Base-by-base conservation (phyloP, 2,888 invertebrate species). In the Pyrgus malvae region DNA sequence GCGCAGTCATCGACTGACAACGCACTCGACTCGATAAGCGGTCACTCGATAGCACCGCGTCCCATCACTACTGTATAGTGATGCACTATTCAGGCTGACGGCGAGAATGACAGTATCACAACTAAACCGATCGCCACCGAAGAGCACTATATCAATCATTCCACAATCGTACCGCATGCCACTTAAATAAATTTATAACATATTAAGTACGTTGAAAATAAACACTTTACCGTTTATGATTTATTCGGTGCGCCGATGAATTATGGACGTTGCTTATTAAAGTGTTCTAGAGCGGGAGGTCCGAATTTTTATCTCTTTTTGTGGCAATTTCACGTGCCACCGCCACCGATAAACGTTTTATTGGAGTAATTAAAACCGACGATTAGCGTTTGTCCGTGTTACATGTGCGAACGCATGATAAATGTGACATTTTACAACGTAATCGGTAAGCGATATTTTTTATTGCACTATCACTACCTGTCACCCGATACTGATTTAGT, bases 171-270 rank as follows among this genome's bases (percentile, higher is more conserved):
- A 82, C 81, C 80, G 82, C 83, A 76, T 66, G 81, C 85, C 89
- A 89, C 89, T 89, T 88, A 86, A 87, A 88, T 86, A 87, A 87
- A 89, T 90, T 90, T 89, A 89, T 87, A 88, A 86, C 88, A 84
- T 87, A 88, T 87, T 89, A 90, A 88, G 85, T 87, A 87, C 86
- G 76, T 84, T 79, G 75, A 86, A 84, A 88, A 89, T 89, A 90
- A 88, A 90, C 89, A 89, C 83, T 86, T 86, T 83, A 80, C 82
- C 71, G 80, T 80, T 81, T 88, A 88, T 90, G 90, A 90, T 90
- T 90, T 89, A 90, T 89, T 85, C 80, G 77, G 77, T 84, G 80
- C 78, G 75, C 66, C 73, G 76, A 85, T 88, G 86, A 88, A 80
- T 86, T 88, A 88, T 83, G 78, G 76, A 76, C 79, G 80, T 78